These are phyloP conservation scores for Philereme vetulata DNA, from an alignment of 2,888 invertebrate genomes.

Conservation along the genomic window DNA sequence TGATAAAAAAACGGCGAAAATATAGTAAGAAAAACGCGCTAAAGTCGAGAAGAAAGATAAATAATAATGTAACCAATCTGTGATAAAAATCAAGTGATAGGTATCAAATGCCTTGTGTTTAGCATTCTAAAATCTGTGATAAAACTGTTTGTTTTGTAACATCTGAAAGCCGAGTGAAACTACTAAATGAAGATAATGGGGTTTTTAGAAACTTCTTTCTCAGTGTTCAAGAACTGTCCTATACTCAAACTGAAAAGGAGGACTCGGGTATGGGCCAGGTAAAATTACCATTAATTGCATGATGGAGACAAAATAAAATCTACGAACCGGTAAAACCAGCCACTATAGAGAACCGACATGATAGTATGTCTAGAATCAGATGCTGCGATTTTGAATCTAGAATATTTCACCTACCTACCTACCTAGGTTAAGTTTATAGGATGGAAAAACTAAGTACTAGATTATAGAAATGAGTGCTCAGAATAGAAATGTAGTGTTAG, in stretches of 20 bases:
- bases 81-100: background rate
- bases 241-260: constrained; percentile 64
- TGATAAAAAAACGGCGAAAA: constrained; percentile 27
- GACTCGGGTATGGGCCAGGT: constrained; percentile 55
- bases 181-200: constrained; percentile 55
- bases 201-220: constrained; percentile 66
- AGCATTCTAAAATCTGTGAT: background rate
- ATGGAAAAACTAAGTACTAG: no score
- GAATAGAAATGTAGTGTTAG: no score
- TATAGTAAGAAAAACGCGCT: no score
- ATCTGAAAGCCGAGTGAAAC: background rate
- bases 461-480: no score
- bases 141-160: background rate
- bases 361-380: no score
- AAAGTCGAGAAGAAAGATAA: no score
- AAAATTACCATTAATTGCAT: constrained; percentile 24
- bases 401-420: no score
- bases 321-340: no score
- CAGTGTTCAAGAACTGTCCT: constrained; percentile 75
- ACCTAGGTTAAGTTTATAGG: no score
- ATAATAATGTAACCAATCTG: background rate
- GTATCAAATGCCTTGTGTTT: no score
- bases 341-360: no score
- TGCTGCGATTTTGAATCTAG: no score
- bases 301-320: constrained; percentile 22